Conservation (phyloP, 2,797 vertebrate genomes). For the Sparidentex hasta region DNA sequence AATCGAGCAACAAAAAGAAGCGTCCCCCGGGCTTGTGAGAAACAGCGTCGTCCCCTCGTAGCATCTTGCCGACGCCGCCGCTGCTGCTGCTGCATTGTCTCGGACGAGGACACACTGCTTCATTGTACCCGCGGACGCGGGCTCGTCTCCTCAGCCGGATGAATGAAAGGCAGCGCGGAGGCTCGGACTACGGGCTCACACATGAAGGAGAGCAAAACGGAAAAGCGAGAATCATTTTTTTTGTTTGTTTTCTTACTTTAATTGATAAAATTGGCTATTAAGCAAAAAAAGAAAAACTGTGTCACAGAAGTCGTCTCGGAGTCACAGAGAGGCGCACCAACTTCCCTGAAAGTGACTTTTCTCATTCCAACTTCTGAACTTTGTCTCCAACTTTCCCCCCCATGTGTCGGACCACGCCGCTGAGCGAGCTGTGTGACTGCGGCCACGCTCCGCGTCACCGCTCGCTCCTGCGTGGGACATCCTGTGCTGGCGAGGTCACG, state of each 20-base stretch:
- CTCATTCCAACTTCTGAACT: conserved; percentile 25
- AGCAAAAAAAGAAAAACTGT: accelerated
- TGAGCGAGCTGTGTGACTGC: background rate
- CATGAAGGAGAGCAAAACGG: conserved; percentile 7
- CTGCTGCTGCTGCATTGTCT: conserved; percentile 63
- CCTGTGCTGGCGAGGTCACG: conserved; percentile 66
- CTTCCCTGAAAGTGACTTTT: background rate
- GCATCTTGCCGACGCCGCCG: conserved; percentile 64
- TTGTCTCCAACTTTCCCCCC: conserved; percentile 52
- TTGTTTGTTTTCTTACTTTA: background rate
- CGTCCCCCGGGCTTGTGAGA: conserved; percentile 41
- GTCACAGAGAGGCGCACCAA: accelerated
- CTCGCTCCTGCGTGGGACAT: conserved; percentile 35
- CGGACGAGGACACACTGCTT: conserved; percentile 63
- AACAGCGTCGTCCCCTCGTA: conserved; percentile 25
- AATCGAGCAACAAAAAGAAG: conserved; percentile 28
- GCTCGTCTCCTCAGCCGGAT: conserved; percentile 53
- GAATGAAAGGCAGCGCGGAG: conserved; percentile 51
- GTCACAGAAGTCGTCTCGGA: too few species aligned
- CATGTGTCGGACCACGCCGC: conserved; percentile 10
- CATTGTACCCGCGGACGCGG: conserved; percentile 69
- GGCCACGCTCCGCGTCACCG: conserved; percentile 22
- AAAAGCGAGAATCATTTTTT: background rate
- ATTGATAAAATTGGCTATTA: background rate
- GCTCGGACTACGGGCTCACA: conserved; percentile 16